Evolutionary conservation across 2,888 invertebrate genomes (phyloP).

Genomic region (Parelbella ahira): DNA sequence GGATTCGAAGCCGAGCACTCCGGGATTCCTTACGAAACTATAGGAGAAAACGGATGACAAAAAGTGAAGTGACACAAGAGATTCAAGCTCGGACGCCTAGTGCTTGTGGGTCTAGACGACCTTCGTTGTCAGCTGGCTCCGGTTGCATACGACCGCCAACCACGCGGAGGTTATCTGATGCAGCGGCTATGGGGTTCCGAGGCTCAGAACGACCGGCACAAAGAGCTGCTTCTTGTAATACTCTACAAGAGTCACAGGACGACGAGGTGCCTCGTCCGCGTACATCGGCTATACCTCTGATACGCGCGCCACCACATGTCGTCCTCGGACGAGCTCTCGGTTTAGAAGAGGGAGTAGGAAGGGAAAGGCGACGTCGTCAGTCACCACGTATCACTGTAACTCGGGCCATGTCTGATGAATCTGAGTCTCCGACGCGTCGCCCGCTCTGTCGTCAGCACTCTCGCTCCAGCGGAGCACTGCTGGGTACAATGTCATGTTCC

Average conservation of each 20-base stretch:
- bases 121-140: slow-evolving; percentile 83
- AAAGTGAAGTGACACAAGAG: slow-evolving; percentile 89
- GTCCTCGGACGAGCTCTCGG: slow-evolving; percentile 82
- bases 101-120: slow-evolving; percentile 86
- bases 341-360: slow-evolving; percentile 59
- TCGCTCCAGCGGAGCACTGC: slow-evolving; percentile 73
- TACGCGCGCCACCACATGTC: slow-evolving; percentile 80
- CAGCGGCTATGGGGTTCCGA: slow-evolving; percentile 66
- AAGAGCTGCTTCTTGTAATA: slow-evolving; percentile 85
- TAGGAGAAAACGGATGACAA: slow-evolving; percentile 88
- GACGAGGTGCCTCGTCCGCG: slow-evolving; percentile 59
- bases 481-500: slow-evolving; percentile 67
- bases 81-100: slow-evolving; percentile 90
- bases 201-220: slow-evolving; percentile 72
- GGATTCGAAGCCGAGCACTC: slow-evolving; percentile 86
- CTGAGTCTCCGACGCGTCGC: slow-evolving; percentile 79
- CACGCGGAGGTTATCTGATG: slow-evolving; percentile 65
- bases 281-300: slow-evolving; percentile 67
- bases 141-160: slow-evolving; percentile 68
- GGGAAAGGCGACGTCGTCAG: slow-evolving; percentile 66
- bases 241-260: slow-evolving; percentile 82
- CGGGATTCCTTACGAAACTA: slow-evolving; percentile 88
- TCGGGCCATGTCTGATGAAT: slow-evolving; percentile 86
- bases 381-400: slow-evolving; percentile 87
- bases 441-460: slow-evolving; percentile 73